Evolutionary conservation across 2,888 invertebrate species (phyloP).

Genomic region (Sisyra terminalis): DNA sequence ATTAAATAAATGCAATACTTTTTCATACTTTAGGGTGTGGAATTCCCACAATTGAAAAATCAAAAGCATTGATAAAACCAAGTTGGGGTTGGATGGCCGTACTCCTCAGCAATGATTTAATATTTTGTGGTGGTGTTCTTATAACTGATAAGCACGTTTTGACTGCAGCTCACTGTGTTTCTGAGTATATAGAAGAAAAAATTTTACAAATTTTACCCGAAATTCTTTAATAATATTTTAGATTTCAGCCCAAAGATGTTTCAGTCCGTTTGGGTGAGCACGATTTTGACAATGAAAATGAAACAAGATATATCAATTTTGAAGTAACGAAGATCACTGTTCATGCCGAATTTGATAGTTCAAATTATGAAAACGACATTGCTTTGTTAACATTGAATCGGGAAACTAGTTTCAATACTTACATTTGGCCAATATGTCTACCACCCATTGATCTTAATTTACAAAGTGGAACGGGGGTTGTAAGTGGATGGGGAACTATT

Average conservation of each 20-base stretch:
- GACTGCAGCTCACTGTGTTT: constrained; percentile 60
- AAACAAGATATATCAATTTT: constrained; percentile 54
- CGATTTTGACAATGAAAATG: constrained; percentile 47
- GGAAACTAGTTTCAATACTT: constrained; percentile 52
- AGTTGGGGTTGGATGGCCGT: constrained; percentile 84
- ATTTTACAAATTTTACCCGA: not conserved
- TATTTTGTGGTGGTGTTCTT: constrained; percentile 66
- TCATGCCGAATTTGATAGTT: constrained; percentile 48
- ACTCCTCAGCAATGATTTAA: constrained; percentile 40
- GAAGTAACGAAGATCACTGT: constrained; percentile 43
- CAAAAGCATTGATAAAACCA: constrained; percentile 15
- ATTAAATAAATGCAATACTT: too few relatives aligned
- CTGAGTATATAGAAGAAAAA: constrained; percentile 28
- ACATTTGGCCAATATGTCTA: constrained; percentile 73
- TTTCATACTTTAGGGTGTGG: constrained; percentile 47
- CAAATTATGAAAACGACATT: constrained; percentile 60
- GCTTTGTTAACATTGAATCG: constrained; percentile 51
- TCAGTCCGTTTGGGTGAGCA: constrained; percentile 67
- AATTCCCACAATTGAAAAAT: constrained; percentile 28
- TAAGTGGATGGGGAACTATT: constrained; percentile 67
- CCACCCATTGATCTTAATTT: constrained; percentile 46
- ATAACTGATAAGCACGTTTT: constrained; percentile 64
- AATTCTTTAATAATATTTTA: constrained; percentile 19
- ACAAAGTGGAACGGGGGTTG: constrained; percentile 42
- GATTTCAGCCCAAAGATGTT: constrained; percentile 40